Evolutionary conservation across 1,140 invertebrate genomes (phyloP).

Genomic region (Odontomachus brunneus): DNA sequence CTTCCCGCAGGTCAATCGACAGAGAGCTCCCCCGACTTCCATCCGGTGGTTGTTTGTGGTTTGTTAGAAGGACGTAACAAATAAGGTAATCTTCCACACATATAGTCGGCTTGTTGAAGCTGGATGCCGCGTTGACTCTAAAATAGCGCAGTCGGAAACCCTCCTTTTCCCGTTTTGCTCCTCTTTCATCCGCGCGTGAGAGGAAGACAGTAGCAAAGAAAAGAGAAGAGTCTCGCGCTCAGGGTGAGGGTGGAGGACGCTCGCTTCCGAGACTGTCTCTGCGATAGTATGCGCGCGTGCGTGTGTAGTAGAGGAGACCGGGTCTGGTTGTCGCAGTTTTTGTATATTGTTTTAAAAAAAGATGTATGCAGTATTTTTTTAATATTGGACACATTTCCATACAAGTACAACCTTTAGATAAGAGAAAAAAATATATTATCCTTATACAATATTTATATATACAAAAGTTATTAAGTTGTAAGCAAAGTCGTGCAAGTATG

Average conservation of each 20-base stretch:
- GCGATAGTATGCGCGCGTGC: neutral
- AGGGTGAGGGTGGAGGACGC: neutral
- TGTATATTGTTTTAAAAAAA: too few species aligned
- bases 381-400: too few species aligned
- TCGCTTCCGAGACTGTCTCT: neutral
- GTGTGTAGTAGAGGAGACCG: slow-evolving; percentile 20
- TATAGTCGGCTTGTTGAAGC: slow-evolving; percentile 79
- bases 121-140: slow-evolving; percentile 78
- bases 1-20: slow-evolving; percentile 17
- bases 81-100: slow-evolving; percentile 83
- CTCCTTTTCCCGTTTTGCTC: slow-evolving; percentile 42
- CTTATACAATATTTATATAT: too few species aligned
- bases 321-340: too few species aligned
- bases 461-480: too few species aligned
- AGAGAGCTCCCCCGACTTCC: slow-evolving; percentile 33
- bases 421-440: too few species aligned
- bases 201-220: neutral
- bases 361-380: too few species aligned
- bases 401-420: too few species aligned
- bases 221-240: slow-evolving; percentile 4
- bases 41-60: slow-evolving; percentile 73
- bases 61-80: slow-evolving; percentile 83
- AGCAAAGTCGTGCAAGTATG: too few species aligned
- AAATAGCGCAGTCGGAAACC: slow-evolving; percentile 70
- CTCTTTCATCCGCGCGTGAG: slow-evolving; percentile 33